phyloP scores from a whole-genome alignment of 2,888 invertebrate genomes.

The Capitulum mitella region DNA sequence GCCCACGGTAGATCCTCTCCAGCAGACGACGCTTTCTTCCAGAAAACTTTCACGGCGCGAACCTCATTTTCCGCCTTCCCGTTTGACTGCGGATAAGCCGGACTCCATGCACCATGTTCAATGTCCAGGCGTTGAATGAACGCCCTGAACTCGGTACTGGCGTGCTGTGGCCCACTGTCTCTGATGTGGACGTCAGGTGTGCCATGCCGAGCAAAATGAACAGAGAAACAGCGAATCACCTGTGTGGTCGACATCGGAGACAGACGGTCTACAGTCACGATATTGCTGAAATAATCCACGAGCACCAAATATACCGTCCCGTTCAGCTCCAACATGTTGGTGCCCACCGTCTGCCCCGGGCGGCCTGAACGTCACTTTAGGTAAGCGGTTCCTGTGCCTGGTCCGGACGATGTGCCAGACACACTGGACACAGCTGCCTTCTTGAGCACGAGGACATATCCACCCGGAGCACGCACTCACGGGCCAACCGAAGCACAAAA shows the following conservation, averaged over 20 bases:
- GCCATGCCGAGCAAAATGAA: background rate
- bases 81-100: background rate
- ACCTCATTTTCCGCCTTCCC: background rate
- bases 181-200: background rate
- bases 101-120: background rate
- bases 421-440: background rate
- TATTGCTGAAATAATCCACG: background rate
- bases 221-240: background rate
- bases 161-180: background rate
- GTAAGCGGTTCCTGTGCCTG: background rate
- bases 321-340: background rate
- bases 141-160: background rate
- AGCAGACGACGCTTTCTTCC: background rate
- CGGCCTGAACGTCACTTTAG: background rate
- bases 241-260: background rate
- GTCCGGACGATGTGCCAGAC: background rate
- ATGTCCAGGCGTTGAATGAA: background rate
- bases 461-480: background rate
- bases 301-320: background rate
- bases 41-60: background rate
- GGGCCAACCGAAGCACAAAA: background rate
- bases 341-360: background rate
- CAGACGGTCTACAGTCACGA: background rate
- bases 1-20: background rate
- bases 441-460: background rate